Evolutionary conservation across 2,113 vertebrate species (phyloP).

Genomic region (Cyprinodon variegatus): DNA sequence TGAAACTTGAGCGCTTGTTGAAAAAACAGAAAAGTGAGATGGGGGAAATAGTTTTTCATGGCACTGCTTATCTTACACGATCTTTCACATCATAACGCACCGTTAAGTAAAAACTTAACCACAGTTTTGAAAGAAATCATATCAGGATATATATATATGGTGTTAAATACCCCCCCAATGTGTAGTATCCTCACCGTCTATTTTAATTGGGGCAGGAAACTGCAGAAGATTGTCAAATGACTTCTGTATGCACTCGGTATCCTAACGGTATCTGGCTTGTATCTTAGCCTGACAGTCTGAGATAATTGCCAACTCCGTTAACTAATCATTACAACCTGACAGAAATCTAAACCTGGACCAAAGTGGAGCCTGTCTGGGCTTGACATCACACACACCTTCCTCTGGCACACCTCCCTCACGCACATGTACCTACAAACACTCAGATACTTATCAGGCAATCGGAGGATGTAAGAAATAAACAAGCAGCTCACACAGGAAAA

Average conservation of each 20-base stretch:
- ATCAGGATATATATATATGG: neutral
- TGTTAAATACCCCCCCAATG: neutral
- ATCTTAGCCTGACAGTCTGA: constrained; percentile 59
- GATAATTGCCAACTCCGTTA: constrained; percentile 66
- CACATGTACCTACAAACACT: constrained; percentile 7
- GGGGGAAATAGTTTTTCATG: too few species aligned
- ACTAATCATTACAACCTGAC: constrained; percentile 72
- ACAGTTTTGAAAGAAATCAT: neutral
- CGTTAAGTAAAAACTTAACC: too few species aligned
- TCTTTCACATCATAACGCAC: too few species aligned
- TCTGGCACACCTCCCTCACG: constrained; percentile 47
- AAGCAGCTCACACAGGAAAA: constrained; percentile 5
- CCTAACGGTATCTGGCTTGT: constrained; percentile 67
- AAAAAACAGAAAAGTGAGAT: too few species aligned
- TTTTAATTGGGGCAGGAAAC: constrained; percentile 15
- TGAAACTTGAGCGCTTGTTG: too few species aligned
- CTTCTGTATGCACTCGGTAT: constrained; percentile 55
- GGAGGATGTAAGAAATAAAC: constrained; percentile 36
- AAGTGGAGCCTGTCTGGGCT: constrained; percentile 66
- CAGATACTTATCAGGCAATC: constrained; percentile 21
- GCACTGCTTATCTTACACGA: too few species aligned
- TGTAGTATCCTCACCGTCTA: constrained; percentile 6
- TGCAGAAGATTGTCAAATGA: constrained; percentile 16
- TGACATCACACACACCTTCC: constrained; percentile 70
- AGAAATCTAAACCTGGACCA: constrained; percentile 72